Conservation (phyloP, 2,113 vertebrate species). For the Eulemur macaco region DNA sequence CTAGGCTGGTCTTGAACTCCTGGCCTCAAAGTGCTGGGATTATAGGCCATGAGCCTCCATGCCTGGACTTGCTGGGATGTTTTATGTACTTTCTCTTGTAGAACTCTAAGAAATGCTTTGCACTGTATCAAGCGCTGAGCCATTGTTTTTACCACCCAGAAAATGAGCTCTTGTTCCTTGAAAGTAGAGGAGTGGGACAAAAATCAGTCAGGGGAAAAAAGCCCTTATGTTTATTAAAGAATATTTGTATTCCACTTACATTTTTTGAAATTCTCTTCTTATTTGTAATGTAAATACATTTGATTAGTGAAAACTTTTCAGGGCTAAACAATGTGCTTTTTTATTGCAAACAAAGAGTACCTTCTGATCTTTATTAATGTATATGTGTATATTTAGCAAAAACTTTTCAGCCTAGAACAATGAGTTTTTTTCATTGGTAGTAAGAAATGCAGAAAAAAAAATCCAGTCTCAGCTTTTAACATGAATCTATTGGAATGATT, state of each 20-base stretch:
- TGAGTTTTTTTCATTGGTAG: slow-evolving; percentile 41
- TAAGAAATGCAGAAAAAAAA: slow-evolving; percentile 36
- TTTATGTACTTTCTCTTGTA: not conserved
- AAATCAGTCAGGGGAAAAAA: not conserved
- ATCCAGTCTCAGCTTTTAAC: not conserved
- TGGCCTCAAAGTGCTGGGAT: no score
- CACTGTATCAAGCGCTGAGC: not conserved
- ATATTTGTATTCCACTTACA: not conserved
- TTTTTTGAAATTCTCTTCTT: slow-evolving; percentile 24
- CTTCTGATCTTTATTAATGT: slow-evolving; percentile 28
- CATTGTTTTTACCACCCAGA: not conserved
- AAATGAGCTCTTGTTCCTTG: slow-evolving; percentile 53
- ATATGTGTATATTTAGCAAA: not conserved
- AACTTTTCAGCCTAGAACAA: slow-evolving; percentile 16
- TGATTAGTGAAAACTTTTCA: slow-evolving; percentile 14
- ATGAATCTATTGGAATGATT: slow-evolving; percentile 17
- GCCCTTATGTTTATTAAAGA: not conserved
- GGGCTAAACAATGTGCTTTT: slow-evolving; percentile 48
- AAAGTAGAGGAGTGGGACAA: slow-evolving; percentile 34
- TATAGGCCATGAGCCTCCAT: no score
- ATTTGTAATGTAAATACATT: not conserved
- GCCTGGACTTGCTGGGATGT: not conserved
- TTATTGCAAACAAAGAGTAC: slow-evolving; percentile 38
- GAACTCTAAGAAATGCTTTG: slow-evolving; percentile 2
- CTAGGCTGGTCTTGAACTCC: no score